Base-by-base conservation (phyloP, 2,113 vertebrate species). In the Oriolus oriolus region DNA sequence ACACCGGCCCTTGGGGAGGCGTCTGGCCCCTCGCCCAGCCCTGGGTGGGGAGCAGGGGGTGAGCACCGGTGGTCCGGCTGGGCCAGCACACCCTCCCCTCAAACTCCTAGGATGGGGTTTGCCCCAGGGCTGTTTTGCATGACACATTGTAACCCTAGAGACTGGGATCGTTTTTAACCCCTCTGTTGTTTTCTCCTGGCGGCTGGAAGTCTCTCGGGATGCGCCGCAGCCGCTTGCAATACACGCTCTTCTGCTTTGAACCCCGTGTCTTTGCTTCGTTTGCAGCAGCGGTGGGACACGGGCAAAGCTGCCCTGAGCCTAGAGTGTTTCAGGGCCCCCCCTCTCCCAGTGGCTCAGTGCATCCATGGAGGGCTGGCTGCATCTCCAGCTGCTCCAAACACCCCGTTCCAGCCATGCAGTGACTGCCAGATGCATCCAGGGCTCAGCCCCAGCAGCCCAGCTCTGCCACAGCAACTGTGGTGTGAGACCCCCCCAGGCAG, bases 231-330 rank as follows among this genome's bases (percentile, higher is more conserved):
- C 75, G 79, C 95, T 96, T 96, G 96, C 96, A 97, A 96, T 96
- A 97, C 95, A 97, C 11, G 88, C 95, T 97, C 90, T 96, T 96
- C 93, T 96, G 95, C 95, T 97, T 97, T 96, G 47, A 96, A 86
- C 90, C 59, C 28, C 0, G 92, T 97, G 92, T 96, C 85, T 70
- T 86, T 93, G 90, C 95, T 93, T 97, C 20, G 75, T 96, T 95
- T 10, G 63, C 95, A 90, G 94, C 57, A 69, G 90, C 0, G 0
- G n/a, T 0, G 8, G 90, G 75, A 73, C 0, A 0, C 0, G 2
- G 70, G 65, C 33, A 47, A 57, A 23, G 83, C 44, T 37, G 45
- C 13, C 42, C 47, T 39, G 87, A 26, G n/a, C 41, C 13, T 1
- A 1, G 5, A 53, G 50, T 35, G 33, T 50, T 68, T 53, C 78